phyloP scores from a whole-genome alignment of 2,797 vertebrate genomes.

The Spondyliosoma cantharus region DNA sequence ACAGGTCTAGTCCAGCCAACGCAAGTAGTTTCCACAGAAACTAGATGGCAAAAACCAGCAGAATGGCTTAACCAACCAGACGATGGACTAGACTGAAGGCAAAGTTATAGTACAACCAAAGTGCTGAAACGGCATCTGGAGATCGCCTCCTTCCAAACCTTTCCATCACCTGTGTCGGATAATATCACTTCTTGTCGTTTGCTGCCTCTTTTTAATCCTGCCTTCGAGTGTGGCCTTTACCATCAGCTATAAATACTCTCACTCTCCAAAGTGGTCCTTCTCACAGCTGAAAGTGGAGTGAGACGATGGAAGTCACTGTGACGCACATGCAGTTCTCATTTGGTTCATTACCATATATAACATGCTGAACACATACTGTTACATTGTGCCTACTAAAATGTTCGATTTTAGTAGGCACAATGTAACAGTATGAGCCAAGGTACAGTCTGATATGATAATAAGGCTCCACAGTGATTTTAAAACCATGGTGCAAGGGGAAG shows the following conservation, averaged over 20 bases:
- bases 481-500: background rate
- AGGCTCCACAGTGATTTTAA: constrained; percentile 5
- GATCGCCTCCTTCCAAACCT: background rate
- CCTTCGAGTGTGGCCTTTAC: background rate
- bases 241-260: background rate
- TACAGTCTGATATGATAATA: background rate
- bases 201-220: background rate
- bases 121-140: background rate
- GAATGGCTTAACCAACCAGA: too few relatives aligned
- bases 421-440: background rate
- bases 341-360: background rate
- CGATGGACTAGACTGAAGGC: background rate
- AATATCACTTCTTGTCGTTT: background rate
- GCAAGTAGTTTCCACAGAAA: background rate
- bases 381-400: too few relatives aligned
- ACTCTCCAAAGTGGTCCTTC: background rate
- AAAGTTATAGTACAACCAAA: background rate
- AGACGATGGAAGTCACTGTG: background rate
- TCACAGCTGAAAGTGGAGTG: background rate
- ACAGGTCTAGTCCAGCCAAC: too few relatives aligned
- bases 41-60: background rate
- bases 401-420: too few relatives aligned
- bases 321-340: background rate
- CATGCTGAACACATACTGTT: background rate
- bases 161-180: background rate